These are phyloP conservation scores for Podarcis lilfordi DNA, from an alignment of 2,797 vertebrate species.

Conservation along the genomic window DNA sequence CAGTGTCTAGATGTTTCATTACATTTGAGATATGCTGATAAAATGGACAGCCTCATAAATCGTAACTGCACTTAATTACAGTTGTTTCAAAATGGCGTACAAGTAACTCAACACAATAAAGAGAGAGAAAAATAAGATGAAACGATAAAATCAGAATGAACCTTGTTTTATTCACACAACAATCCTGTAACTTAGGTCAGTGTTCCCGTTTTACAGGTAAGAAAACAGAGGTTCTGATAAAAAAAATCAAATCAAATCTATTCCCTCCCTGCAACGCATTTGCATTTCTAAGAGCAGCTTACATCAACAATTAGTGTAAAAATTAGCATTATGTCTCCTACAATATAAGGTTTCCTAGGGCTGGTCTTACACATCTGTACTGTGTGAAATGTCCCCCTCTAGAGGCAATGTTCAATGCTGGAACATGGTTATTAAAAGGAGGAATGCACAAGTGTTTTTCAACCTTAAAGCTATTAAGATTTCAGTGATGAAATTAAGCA, in stretches of 20 bases:
- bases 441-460: not conserved
- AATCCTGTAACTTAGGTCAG: not conserved
- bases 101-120: too few species aligned
- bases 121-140: too few species aligned
- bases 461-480: slow-evolving; percentile 43
- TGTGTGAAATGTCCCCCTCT: not conserved
- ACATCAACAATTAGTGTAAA: not conserved
- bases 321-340: not conserved
- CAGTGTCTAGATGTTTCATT: not conserved
- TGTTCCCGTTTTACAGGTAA: not conserved
- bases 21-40: not conserved
- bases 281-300: too few species aligned
- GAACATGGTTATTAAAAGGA: not conserved
- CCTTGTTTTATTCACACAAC: not conserved
- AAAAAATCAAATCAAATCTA: not conserved
- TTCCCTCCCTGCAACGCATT: not conserved
- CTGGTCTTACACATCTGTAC: not conserved
- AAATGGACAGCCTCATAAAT: not conserved
- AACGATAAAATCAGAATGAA: too few species aligned
- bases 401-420: not conserved
- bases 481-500: not conserved
- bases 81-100: too few species aligned
- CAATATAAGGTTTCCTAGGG: not conserved
- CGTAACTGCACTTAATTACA: too few species aligned
- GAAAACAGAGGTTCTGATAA: not conserved